Percentiles rank a stretch among this genome's conserved stretches.
Evolutionary conservation across 2,797 vertebrate genomes (phyloP).

Genomic region (Sarcoramphus papa): DNA sequence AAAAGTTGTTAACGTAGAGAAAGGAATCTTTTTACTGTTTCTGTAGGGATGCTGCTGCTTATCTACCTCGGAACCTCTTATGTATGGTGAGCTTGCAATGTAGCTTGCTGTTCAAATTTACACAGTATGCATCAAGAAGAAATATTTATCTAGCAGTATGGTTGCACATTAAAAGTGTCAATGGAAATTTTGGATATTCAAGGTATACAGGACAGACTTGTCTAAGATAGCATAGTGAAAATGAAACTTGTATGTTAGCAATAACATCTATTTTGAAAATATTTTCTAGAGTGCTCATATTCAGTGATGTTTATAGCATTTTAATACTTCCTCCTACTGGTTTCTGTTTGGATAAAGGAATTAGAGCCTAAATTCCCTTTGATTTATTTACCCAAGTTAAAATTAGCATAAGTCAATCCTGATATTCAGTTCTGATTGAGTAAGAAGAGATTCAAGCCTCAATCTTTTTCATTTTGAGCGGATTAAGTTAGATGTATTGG

Average conservation of each 20-base stretch:
- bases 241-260: background rate
- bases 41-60: background rate
- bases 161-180: background rate
- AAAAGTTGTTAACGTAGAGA: constrained; percentile 23
- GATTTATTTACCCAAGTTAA: background rate
- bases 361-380: background rate
- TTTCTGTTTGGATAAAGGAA: background rate
- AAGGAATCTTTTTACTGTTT: background rate
- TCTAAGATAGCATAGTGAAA: background rate
- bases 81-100: background rate
- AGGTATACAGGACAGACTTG: background rate
- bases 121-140: background rate
- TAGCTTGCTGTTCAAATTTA: background rate
- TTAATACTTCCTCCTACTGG: background rate
- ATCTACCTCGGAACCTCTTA: background rate
- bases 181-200: background rate
- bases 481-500: background rate
- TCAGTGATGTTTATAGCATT: background rate
- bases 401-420: background rate
- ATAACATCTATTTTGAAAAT: background rate
- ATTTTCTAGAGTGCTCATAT: background rate
- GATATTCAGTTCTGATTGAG: background rate
- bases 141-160: background rate
- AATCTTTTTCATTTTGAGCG: background rate
- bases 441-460: background rate